Conservation (phyloP, 2,888 invertebrate genomes). For the Rhagophthalmus giganteus region DNA sequence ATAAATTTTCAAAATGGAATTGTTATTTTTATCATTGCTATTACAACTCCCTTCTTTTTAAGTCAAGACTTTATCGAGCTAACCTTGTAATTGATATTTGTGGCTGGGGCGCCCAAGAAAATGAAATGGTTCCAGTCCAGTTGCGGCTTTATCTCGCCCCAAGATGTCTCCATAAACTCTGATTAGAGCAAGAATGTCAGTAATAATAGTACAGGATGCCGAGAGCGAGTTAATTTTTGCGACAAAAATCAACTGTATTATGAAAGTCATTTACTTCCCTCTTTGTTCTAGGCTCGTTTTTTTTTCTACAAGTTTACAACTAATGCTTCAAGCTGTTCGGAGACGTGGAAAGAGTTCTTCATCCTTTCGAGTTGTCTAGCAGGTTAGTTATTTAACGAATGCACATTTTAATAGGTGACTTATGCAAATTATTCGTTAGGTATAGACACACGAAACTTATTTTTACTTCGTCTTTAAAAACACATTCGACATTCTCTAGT, state of each 20-base stretch:
- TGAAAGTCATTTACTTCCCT: slow-evolving; percentile 18
- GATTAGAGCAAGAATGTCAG: slow-evolving; percentile 43
- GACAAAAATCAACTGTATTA: slow-evolving; percentile 21
- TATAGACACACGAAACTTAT: no score
- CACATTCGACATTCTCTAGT: no score
- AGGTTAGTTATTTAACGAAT: no score
- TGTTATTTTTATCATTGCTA: background rate
- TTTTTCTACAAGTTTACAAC: slow-evolving; percentile 56
- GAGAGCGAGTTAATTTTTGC: slow-evolving; percentile 28
- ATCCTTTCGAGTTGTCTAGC: slow-evolving; percentile 66
- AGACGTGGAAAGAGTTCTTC: slow-evolving; percentile 65
- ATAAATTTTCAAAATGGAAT: background rate
- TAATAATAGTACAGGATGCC: slow-evolving; percentile 26
- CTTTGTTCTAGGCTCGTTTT: slow-evolving; percentile 59
- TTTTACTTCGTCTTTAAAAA: no score
- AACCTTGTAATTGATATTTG: slow-evolving; percentile 54
- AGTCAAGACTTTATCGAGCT: slow-evolving; percentile 32
- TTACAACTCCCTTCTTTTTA: slow-evolving; percentile 26
- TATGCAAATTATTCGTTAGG: no score
- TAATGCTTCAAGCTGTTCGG: slow-evolving; percentile 69
- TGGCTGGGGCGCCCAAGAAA: slow-evolving; percentile 46
- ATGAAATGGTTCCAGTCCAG: slow-evolving; percentile 53
- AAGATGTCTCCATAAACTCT: slow-evolving; percentile 55
- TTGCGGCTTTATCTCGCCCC: slow-evolving; percentile 53
- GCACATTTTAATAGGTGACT: no score